Conservation (phyloP, 2,113 vertebrate species). For the Sakesphorus luctuosus region DNA sequence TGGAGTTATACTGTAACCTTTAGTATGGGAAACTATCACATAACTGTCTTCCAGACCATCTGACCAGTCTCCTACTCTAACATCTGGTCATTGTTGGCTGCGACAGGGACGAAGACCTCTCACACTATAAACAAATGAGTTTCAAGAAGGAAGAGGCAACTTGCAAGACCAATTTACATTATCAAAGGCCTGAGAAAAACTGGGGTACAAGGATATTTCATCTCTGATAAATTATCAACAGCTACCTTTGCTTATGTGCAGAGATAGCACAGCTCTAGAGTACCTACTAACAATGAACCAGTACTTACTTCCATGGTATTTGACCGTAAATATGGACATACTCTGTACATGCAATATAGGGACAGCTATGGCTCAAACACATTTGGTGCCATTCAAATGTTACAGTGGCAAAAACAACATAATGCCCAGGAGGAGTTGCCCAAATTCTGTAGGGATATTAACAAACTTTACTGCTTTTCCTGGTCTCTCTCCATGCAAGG, state of each 20-base stretch:
- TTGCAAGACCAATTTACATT: not conserved
- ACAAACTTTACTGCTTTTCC: not conserved
- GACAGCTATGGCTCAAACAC: not conserved
- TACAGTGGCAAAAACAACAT: not conserved
- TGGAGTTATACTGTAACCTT: rapidly evolving
- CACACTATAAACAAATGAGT: not conserved
- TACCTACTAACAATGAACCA: not conserved
- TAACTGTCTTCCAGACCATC: not conserved
- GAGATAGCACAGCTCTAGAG: rapidly evolving
- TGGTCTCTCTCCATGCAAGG: not conserved
- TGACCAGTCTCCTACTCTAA: not conserved
- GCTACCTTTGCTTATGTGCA: not conserved
- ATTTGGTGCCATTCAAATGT: not conserved
- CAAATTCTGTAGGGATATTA: not conserved
- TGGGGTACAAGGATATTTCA: not conserved
- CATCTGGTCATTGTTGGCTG: not conserved
- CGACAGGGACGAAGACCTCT: not conserved
- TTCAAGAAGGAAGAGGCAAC: not conserved
- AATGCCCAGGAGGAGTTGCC: not conserved
- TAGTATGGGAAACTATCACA: not conserved
- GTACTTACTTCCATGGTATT: not conserved
- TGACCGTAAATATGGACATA: not conserved
- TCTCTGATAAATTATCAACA: not conserved
- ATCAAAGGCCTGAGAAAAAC: not conserved
- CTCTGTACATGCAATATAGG: not conserved